Percentiles rank a stretch among this genome's conserved stretches.
These are phyloP conservation scores for Rhinopomastus cyanomelas DNA, from an alignment of 2,113 vertebrate species.

Conservation along the genomic window DNA sequence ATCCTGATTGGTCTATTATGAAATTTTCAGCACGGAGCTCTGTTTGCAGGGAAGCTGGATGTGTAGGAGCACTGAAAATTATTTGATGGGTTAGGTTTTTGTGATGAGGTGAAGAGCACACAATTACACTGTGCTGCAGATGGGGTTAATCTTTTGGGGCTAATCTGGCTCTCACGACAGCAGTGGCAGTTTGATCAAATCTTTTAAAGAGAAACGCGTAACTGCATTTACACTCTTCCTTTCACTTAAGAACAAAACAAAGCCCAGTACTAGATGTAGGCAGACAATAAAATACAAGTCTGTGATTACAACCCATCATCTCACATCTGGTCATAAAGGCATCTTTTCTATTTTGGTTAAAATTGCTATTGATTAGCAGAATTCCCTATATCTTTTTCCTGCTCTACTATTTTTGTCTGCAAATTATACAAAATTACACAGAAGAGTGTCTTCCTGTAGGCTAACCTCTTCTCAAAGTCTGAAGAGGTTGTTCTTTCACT, in stretches of 20 bases:
- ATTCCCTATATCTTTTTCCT: neutral
- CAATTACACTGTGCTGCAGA: slow-evolving; percentile 34
- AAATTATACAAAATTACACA: neutral
- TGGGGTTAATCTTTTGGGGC: slow-evolving; percentile 40
- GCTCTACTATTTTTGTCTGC: neutral
- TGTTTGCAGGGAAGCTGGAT: slow-evolving; percentile 49
- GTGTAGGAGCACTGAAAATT: slow-evolving; percentile 41
- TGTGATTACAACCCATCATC: slow-evolving; percentile 1
- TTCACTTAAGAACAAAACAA: slow-evolving; percentile 39
- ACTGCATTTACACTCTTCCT: slow-evolving; percentile 14
- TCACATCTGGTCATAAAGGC: neutral
- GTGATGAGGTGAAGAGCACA: slow-evolving; percentile 53
- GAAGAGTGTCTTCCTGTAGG: neutral
- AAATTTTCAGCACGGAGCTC: slow-evolving; percentile 28
- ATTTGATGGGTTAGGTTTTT: slow-evolving; percentile 63
- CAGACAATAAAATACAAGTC: slow-evolving; percentile 18
- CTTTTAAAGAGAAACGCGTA: slow-evolving; percentile 26
- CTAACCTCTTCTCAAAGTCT: neutral
- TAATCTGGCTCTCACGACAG: slow-evolving; percentile 32
- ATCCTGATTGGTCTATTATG: slow-evolving; percentile 45
- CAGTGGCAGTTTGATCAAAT: slow-evolving; percentile 42
- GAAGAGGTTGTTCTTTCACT: neutral
- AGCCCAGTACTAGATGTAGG: neutral
- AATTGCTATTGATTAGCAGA: slow-evolving; percentile 21
- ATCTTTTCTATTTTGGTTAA: neutral